Conservation (phyloP, 1,140 invertebrate species). For the Gryllus bimaculatus region DNA sequence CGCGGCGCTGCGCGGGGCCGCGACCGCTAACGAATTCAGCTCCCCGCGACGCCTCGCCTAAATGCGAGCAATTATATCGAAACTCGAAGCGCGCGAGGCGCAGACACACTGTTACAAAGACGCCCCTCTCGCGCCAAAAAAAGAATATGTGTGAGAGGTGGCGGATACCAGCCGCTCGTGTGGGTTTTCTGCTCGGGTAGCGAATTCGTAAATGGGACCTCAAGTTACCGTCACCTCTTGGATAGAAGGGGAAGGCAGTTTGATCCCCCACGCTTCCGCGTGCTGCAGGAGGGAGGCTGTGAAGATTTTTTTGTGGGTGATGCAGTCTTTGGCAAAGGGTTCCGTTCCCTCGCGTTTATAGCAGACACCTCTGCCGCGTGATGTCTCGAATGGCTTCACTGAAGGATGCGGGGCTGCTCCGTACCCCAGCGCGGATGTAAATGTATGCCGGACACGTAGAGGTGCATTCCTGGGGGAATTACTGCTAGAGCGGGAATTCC, state of each 20-base stretch:
- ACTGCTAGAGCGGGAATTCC: too few species aligned
- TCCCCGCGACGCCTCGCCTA: neutral
- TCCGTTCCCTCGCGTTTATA: neutral
- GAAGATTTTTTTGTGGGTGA: neutral
- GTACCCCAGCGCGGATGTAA: too few species aligned
- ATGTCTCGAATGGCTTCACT: neutral
- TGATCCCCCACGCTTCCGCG: neutral
- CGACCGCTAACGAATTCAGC: neutral
- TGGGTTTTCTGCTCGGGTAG: slow-evolving; percentile 2
- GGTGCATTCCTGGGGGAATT: too few species aligned
- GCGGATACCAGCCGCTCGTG: neutral
- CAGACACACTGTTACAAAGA: neutral
- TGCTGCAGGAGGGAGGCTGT: neutral
- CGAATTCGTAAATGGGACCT: slow-evolving; percentile 1
- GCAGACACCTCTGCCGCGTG: neutral
- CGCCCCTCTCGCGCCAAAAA: neutral
- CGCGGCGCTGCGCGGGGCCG: too few species aligned
- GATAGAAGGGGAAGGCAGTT: neutral
- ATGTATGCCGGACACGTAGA: too few species aligned
- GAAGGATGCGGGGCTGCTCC: too few species aligned
- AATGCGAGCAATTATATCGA: slow-evolving; percentile 4
- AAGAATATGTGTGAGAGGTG: neutral
- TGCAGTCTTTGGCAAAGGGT: neutral
- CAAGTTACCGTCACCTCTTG: neutral
- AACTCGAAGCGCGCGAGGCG: neutral